phyloP scores from a whole-genome alignment of 2,113 vertebrate genomes.

The Propithecus coquereli region DNA sequence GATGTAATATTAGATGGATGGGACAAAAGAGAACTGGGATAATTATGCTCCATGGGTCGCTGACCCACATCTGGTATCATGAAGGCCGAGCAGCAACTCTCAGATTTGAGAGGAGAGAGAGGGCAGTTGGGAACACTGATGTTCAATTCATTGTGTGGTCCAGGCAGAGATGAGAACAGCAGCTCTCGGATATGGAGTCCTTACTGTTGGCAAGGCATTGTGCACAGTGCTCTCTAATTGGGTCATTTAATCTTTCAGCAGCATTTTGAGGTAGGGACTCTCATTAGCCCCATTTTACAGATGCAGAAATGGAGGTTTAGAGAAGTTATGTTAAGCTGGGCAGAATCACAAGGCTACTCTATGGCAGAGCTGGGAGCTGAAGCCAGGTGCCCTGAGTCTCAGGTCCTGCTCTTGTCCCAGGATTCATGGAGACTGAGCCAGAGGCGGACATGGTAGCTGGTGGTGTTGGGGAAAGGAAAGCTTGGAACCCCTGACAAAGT shows the following conservation, averaged over 20 bases:
- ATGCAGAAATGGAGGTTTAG: not conserved
- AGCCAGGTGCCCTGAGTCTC: not conserved
- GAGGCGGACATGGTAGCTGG: not conserved
- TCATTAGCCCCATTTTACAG: not conserved
- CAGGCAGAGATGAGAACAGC: not conserved
- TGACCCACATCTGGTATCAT: not conserved
- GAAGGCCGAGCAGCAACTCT: not conserved
- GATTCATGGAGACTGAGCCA: too few species aligned
- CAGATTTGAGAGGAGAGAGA: not conserved
- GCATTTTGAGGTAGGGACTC: not conserved
- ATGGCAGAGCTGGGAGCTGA: not conserved
- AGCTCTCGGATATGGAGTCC: rapidly evolving
- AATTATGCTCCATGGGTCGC: not conserved
- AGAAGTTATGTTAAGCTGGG: not conserved
- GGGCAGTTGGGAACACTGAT: rapidly evolving
- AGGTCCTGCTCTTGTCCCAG: not conserved
- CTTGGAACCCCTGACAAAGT: not conserved
- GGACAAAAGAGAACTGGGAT: not conserved
- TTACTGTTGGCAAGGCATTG: too few species aligned
- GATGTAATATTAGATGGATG: not conserved
- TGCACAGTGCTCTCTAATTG: rapidly evolving
- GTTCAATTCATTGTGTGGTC: not conserved
- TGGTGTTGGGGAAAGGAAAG: not conserved
- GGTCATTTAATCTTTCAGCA: not conserved
- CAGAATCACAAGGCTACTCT: not conserved